These are phyloP conservation scores for Phengaris alcon DNA, from an alignment of 2,888 invertebrate species.

Conservation along the genomic window DNA sequence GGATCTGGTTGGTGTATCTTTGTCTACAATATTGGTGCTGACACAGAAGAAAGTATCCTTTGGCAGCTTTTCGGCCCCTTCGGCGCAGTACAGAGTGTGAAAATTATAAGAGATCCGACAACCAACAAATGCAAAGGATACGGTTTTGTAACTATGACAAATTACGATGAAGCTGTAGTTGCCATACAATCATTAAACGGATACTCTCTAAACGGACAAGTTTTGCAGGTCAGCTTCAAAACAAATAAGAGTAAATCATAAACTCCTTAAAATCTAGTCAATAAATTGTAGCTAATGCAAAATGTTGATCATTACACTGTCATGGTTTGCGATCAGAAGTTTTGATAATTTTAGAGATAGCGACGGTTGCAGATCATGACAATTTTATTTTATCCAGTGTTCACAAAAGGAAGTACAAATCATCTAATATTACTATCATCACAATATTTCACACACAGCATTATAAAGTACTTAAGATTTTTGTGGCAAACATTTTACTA, in stretches of 20 bases:
- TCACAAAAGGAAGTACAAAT: constrained; percentile 61
- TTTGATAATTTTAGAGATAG: constrained; percentile 53
- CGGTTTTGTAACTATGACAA: constrained; percentile 99
- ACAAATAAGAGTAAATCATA: constrained; percentile 91
- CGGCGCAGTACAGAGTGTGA: constrained; percentile 97
- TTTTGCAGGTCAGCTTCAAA: constrained; percentile 98
- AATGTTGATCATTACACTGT: constrained; percentile 76
- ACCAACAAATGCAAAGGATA: constrained; percentile 99
- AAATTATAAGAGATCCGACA: constrained; percentile 96
- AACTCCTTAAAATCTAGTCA: constrained; percentile 72
- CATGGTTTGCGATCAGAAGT: constrained; percentile 69
- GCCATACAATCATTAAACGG: constrained; percentile 98
- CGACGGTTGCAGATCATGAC: constrained; percentile 64
- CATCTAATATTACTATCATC: constrained; percentile 41
- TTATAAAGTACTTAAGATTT: constrained; percentile 22
- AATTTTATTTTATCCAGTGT: constrained; percentile 50
- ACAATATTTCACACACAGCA: constrained; percentile 36
- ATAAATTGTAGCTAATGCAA: constrained; percentile 78
- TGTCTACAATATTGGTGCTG: constrained; percentile 94
- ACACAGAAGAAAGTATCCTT: constrained; percentile 93
- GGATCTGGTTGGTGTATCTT: constrained; percentile 96
- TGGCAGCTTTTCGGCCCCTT: constrained; percentile 98
- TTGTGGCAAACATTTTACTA: constrained; percentile 14
- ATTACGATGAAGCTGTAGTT: constrained; percentile 97
- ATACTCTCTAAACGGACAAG: constrained; percentile 95